Conservation (phyloP, 2,113 vertebrate genomes). For the Pseudonaja textilis region DNA sequence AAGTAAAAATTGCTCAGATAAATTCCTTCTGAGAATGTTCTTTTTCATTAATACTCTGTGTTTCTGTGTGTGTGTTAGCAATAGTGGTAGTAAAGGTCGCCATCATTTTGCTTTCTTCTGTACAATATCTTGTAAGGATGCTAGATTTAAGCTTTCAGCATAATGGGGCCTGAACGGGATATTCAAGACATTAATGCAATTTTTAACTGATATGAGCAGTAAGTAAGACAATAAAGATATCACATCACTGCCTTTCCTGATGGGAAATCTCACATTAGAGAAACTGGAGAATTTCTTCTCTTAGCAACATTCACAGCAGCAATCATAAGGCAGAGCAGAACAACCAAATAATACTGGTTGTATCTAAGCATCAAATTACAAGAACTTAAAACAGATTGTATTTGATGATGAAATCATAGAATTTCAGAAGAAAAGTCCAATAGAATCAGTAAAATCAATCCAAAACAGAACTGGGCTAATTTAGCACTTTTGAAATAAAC, state of each 20-base stretch:
- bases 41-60: background rate
- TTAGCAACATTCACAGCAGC: background rate
- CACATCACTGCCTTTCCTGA: too few species aligned
- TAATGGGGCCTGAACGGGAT: background rate
- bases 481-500: background rate
- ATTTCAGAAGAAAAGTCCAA: background rate
- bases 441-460: background rate
- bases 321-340: background rate
- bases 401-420: background rate
- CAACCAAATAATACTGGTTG: background rate
- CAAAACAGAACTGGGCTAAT: background rate
- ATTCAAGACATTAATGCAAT: background rate
- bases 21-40: background rate
- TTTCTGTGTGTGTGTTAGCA: background rate
- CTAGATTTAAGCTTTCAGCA: background rate
- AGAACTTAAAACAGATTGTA: background rate
- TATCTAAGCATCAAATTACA: background rate
- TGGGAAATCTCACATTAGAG: background rate
- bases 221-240: background rate
- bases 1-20: background rate
- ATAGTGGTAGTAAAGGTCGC: background rate
- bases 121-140: background rate
- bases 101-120: background rate
- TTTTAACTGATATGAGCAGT: background rate
- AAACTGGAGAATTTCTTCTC: background rate